These are phyloP conservation scores for Drosophila fulvimacula DNA, from an alignment of 2,888 invertebrate genomes.

Conservation along the genomic window DNA sequence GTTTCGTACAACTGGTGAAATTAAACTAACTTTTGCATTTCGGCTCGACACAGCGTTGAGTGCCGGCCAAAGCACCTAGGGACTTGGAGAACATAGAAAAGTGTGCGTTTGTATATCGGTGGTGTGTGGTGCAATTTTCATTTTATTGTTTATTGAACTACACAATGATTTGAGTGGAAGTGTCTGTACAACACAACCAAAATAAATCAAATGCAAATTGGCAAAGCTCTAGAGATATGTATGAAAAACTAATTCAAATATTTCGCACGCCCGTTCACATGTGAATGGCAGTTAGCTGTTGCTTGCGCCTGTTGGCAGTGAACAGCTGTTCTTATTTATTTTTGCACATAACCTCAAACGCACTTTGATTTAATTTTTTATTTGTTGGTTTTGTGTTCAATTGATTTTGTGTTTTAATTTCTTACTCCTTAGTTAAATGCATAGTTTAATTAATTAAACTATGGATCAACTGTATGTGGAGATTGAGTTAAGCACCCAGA, in stretches of 20 bases:
- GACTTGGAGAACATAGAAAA: conserved; percentile 1
- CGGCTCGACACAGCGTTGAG: conserved; percentile 6
- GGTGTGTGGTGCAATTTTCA: conserved; percentile 11
- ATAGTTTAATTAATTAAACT: conserved; percentile 50
- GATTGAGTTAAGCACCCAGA: conserved; percentile 78
- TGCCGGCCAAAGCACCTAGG: conserved; percentile 21
- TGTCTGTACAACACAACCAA: conserved; percentile 1
- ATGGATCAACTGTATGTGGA: conserved; percentile 84
- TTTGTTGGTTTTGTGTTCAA: conserved; percentile 36
- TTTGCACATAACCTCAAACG: conserved; percentile 48
- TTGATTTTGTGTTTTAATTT: conserved; percentile 35
- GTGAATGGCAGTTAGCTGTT: conserved; percentile 39
- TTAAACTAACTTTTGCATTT: conserved; percentile 46
- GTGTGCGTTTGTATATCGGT: not conserved
- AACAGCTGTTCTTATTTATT: conserved; percentile 64
- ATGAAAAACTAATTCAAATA: conserved; percentile 52
- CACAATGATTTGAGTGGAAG: conserved; percentile 10
- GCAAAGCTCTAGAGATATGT: conserved; percentile 9
- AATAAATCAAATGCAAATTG: conserved; percentile 11
- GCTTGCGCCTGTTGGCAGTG: conserved; percentile 7
- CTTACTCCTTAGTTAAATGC: conserved; percentile 55
- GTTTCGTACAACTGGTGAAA: conserved; percentile 46
- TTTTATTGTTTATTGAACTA: conserved; percentile 6
- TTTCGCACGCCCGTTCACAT: conserved; percentile 23
- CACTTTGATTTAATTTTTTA: conserved; percentile 45